Evolutionary conservation across 2,797 vertebrate species (phyloP), one percentile per base, ranked within the genome.

Genomic region (Scolopax bukidnonensis): DNA sequence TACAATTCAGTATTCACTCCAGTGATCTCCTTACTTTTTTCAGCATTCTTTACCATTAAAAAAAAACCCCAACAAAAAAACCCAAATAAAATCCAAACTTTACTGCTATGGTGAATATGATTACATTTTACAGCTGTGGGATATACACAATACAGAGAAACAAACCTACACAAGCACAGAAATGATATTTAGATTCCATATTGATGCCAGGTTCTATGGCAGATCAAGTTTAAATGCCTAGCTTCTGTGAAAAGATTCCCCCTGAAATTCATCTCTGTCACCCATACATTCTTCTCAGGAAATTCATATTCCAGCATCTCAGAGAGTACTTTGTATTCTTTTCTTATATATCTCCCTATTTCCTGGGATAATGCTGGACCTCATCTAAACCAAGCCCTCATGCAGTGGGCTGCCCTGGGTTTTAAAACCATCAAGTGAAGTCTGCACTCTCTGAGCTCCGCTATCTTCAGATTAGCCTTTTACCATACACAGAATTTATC

Each of bases 181-280:
- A 87, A n/a, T 73, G 23, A 89, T 71, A 87, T 80, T 69, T 82
- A 17, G 38, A 91, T 93, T 94, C 94, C 76, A 87, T 74, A 85
- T 67, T 88, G 79, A 47, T 87, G 54, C 65, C 53, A 76, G 50
- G 12, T 57, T 92, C 53, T 57, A 24, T 41, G 24, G 47, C 38
- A 94, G 59, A 89, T 11, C 28, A 70, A 16, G 36, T 89, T 91
- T 87, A 89, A 91, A 93, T 57, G 33, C 73, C 84, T 87, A 69
- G 63, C 23, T 91, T 65, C 71, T 83, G 33, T 43, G 47, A 56
- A 79, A 30, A 83, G 51, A 73, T 73, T 87, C 9, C 48, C 12
- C 19, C 21, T 2, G 4, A 65, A 56, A 89, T 73, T 47, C 48
- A 57, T 80, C 63, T 78, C 79, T 90, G 45, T 79, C 6, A 3